Evolutionary conservation across 2,113 vertebrate species (phyloP), one percentile per base, ranked within the genome.

Genomic region (Parus major): DNA sequence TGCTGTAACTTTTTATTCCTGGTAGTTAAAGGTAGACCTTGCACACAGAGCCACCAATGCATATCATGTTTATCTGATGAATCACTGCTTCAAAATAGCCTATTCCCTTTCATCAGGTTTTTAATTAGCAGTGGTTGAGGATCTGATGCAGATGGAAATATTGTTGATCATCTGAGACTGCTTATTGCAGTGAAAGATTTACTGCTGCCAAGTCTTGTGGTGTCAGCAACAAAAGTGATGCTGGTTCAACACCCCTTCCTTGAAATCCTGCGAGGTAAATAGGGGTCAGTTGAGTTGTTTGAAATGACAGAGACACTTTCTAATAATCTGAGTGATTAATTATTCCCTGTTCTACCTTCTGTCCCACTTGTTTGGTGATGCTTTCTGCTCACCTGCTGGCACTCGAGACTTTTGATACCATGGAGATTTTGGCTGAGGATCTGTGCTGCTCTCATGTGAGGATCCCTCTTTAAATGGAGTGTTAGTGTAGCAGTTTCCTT

Each of bases 391-490:
- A 29, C 82, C 31, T 82, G 42, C 52, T 61, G 66, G 31, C 72
- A 22, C 35, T 77, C 0, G 0, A 61, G 60, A 3, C 7, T 44
- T 63, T 31, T 17, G 42, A 10, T 60, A 10, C 46, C 35, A 0
- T 7, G 50, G 71, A 78, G 75, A 25, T 65, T 77, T 71, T 72
- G 66, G 49, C 65, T 81, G 64, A 50, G 52, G n/a, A 13, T 39
- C 13, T 33, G 44, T 41, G 50, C 60, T 79, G 53, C 25, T 79
- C 25, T 49, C 36, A 2, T 56, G 47, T 87, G 77, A 35, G 36
- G 23, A 28, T 88, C 22, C 41, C 63, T 72, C 2, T 79, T 68
- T 31, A 66, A 35, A 17, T 44, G n/a, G 63, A 64, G 6, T 4
- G 9, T 66, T 50, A 3, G 9, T 25, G 21, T 28, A 39, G 35